phyloP scores from a whole-genome alignment of 2,888 invertebrate species.

The Mycalesis mineus region DNA sequence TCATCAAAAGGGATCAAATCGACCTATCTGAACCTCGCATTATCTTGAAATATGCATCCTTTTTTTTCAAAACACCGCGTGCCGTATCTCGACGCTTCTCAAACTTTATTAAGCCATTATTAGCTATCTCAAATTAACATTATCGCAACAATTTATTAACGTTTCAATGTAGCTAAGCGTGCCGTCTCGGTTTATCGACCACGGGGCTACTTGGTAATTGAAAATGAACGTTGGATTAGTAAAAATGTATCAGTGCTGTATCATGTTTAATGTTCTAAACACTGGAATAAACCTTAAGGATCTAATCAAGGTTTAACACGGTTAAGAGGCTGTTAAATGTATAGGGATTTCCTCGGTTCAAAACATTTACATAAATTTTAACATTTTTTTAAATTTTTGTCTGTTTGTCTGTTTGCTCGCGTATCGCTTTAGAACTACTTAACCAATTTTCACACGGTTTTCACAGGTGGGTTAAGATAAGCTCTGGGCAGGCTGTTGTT shows the following conservation, averaged over 20 bases:
- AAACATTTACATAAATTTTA: too few species aligned
- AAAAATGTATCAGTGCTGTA: constrained; percentile 2
- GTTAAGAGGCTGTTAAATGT: too few species aligned
- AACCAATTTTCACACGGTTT: too few species aligned
- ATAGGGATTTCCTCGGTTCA: too few species aligned
- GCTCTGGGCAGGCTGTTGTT: too few species aligned
- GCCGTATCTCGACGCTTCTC: constrained; percentile 24
- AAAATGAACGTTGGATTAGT: neutral
- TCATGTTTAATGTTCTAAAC: neutral
- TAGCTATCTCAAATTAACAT: constrained; percentile 33
- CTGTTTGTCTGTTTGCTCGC: too few species aligned
- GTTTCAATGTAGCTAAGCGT: constrained; percentile 35
- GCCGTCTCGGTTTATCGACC: constrained; percentile 23
- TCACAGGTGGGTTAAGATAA: too few species aligned
- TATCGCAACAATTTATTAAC: constrained; percentile 39
- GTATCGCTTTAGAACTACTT: too few species aligned
- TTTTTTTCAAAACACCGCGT: constrained; percentile 11
- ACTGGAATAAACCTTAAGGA: neutral
- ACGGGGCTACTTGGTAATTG: constrained; percentile 1
- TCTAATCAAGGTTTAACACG: too few species aligned
- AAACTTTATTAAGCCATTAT: constrained; percentile 41
- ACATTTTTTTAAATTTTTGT: too few species aligned
- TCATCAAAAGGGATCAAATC: neutral
- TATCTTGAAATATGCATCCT: constrained; percentile 20
- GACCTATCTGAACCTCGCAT: neutral